Evolutionary conservation across 2,888 invertebrate species (phyloP).

Genomic region (Lithophane leautieri): DNA sequence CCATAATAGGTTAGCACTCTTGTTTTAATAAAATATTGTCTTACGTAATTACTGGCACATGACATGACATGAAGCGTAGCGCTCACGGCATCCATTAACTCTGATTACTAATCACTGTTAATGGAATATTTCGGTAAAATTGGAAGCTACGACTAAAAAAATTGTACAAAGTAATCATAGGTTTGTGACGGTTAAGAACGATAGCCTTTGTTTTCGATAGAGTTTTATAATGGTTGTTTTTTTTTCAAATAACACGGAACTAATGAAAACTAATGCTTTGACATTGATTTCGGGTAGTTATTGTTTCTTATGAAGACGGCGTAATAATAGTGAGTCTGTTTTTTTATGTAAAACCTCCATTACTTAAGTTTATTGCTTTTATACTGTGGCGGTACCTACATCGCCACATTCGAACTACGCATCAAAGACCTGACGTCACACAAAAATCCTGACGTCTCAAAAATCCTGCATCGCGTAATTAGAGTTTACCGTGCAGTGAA

Average conservation of each 20-base stretch:
- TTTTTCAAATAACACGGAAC: not conserved
- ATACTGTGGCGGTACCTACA: no score
- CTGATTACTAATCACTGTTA: conserved; percentile 80
- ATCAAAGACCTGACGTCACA: no score
- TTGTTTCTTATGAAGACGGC: not conserved
- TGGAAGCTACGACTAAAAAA: conserved; percentile 56
- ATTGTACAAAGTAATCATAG: conserved; percentile 38
- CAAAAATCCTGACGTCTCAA: no score
- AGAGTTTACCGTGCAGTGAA: no score
- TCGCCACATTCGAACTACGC: no score
- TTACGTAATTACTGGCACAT: conserved; percentile 67
- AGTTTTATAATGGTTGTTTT: conserved; percentile 7
- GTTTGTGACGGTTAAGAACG: conserved; percentile 16
- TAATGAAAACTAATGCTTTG: conserved; percentile 18
- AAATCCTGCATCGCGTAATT: no score
- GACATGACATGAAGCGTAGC: conserved; percentile 71
- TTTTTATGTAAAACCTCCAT: not conserved
- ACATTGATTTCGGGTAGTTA: conserved; percentile 10
- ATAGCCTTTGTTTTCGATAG: not conserved
- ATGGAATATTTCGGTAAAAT: conserved; percentile 70
- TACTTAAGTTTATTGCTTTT: not conserved
- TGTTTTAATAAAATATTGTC: conserved; percentile 60
- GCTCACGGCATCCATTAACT: conserved; percentile 75
- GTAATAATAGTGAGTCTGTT: not conserved
- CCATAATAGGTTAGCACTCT: conserved; percentile 37